Evolutionary conservation across 2,797 vertebrate species (phyloP).

Genomic region (Lepilemur ruficaudatus): DNA sequence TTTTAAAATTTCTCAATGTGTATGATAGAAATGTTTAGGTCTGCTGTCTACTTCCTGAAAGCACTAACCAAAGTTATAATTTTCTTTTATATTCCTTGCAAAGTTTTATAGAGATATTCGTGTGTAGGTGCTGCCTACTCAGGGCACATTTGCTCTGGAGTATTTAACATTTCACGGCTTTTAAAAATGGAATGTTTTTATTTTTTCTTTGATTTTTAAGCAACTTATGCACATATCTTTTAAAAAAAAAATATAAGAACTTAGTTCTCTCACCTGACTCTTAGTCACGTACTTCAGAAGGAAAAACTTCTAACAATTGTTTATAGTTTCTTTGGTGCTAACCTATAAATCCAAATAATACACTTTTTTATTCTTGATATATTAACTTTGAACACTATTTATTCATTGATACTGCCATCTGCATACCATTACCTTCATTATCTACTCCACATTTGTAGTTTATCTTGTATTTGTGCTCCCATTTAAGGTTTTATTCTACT

Average conservation of each 20-base stretch:
- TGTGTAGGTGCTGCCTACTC: not conserved
- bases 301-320: not conserved
- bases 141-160: not conserved
- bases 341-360: not conserved
- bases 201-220: slow-evolving; percentile 4
- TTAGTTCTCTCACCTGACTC: not conserved
- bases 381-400: not conserved
- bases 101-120: not conserved
- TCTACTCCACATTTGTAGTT: not conserved
- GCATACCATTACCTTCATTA: not conserved
- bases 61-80: not conserved
- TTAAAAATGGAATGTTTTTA: not conserved
- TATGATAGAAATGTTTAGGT: not conserved
- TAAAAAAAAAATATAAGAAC: not conserved
- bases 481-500: not conserved
- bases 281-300: not conserved
- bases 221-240: not conserved
- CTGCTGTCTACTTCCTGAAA: slow-evolving; percentile 20
- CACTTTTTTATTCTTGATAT: not conserved
- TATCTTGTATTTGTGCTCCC: not conserved
- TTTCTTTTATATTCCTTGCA: not conserved
- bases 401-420: not conserved
- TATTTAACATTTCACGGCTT: not conserved
- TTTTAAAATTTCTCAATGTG: not conserved
- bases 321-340: not conserved